Evolutionary conservation across 2,888 invertebrate genomes (phyloP).

Genomic region (Romanomermis culicivorax): DNA sequence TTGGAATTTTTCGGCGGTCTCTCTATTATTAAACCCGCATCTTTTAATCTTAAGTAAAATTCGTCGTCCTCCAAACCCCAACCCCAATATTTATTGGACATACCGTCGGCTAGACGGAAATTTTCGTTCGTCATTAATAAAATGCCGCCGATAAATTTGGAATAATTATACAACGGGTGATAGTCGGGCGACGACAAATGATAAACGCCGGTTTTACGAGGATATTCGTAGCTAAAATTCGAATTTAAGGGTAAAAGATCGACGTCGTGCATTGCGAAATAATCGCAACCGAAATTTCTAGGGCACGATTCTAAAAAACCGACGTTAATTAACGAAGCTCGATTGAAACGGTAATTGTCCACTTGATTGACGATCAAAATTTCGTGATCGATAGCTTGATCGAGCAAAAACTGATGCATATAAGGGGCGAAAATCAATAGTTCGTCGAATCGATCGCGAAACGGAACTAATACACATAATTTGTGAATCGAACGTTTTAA

Average conservation of each 20-base stretch:
- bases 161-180: slow-evolving; percentile 69
- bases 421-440: slow-evolving; percentile 75
- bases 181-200: slow-evolving; percentile 81
- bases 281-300: slow-evolving; percentile 44
- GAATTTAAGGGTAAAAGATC: slow-evolving; percentile 76
- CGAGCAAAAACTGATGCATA: slow-evolving; percentile 55
- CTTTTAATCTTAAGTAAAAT: slow-evolving; percentile 72
- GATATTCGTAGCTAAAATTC: slow-evolving; percentile 44
- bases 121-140: slow-evolving; percentile 50
- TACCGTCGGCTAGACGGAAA: slow-evolving; percentile 50
- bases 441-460: slow-evolving; percentile 83
- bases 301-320: slow-evolving; percentile 50
- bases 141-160: slow-evolving; percentile 88
- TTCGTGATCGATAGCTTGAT: slow-evolving; percentile 48
- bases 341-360: slow-evolving; percentile 52
- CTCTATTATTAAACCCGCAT: too few species aligned
- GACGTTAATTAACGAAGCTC: slow-evolving; percentile 85
- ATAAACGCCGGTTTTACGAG: slow-evolving; percentile 41
- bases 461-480: slow-evolving; percentile 76
- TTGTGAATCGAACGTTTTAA: not conserved
- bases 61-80: slow-evolving; percentile 99
- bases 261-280: slow-evolving; percentile 96
- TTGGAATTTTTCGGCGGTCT: too few species aligned
- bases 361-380: slow-evolving; percentile 73
- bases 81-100: slow-evolving; percentile 95